Evolutionary conservation across 2,888 invertebrate species (phyloP), one percentile per base, ranked within the genome.

Genomic region (Thalpophila matura): DNA sequence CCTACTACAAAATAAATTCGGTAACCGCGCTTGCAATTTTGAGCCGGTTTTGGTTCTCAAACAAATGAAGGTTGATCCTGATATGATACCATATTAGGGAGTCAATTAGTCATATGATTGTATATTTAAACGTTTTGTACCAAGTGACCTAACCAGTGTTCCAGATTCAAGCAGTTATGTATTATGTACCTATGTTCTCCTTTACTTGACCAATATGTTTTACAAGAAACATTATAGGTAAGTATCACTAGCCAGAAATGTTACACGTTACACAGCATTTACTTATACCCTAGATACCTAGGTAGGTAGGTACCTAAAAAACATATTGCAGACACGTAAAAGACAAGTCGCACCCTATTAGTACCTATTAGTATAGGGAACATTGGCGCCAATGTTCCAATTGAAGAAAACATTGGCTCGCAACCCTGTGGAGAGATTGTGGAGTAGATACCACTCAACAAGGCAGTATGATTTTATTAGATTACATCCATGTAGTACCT

Each of bases 381-480:
- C 5, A 31, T 10, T 42, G n/a, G n/a, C n/a, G n/a, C n/a, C n/a
- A n/a, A n/a, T n/a, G n/a, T n/a, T n/a, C n/a, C n/a, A n/a, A n/a
- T n/a, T n/a, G n/a, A n/a, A n/a, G n/a, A n/a, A 38, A 2, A 27
- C 14, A 33, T 33, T 14, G 18, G 33, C n/a, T n/a, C n/a, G 55
- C 37, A 40, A 42, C 31, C 46, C 40, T 42, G 33, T 33, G 12
- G 33, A 14, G 26, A 38, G n/a, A 31, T 22, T 27, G 3, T n/a
- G 37, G 27, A 7, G 18, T 16, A 18, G 7, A 4, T 35, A 26
- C 12, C 33, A 9, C 27, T n/a, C n/a, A 22, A 27, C n/a, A 50
- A 20, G 6, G 10, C 16, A 40, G 0, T 22, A n/a, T n/a, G 27
- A 33, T 60, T 31, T 49, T 20, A 49, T 59, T 59, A 12, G 33